Conservation (phyloP, 2,797 vertebrate genomes). For the Clarias pachynema region DNA sequence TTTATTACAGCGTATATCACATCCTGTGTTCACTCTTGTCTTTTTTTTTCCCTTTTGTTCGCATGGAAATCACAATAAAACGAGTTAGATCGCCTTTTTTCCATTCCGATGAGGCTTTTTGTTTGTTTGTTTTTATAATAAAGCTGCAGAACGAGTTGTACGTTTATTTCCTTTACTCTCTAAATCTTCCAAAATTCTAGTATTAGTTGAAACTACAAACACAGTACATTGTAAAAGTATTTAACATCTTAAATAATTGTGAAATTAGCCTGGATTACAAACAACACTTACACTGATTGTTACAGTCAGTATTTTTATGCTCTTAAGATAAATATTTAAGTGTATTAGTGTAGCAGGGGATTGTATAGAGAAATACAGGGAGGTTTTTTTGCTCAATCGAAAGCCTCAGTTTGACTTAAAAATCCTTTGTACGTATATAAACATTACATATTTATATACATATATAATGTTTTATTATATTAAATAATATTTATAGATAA, state of each 20-base stretch:
- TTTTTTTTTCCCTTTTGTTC: neutral
- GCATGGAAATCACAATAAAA: neutral
- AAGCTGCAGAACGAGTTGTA: conserved; percentile 13
- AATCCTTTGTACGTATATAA: too few relatives aligned
- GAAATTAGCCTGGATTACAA: neutral
- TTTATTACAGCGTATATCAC: neutral
- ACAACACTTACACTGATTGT: neutral
- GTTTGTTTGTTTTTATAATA: neutral
- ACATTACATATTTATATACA: too few relatives aligned
- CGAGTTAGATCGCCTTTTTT: conserved; percentile 13
- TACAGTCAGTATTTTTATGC: neutral
- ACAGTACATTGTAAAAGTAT: neutral
- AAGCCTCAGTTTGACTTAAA: too few relatives aligned
- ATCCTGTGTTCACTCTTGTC: neutral
- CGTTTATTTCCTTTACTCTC: neutral
- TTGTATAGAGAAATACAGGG: too few relatives aligned
- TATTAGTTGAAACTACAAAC: neutral
- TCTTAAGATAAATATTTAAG: neutral
- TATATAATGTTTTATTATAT: too few relatives aligned
- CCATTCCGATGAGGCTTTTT: neutral
- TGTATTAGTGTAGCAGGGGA: too few relatives aligned
- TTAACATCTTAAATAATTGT: neutral
- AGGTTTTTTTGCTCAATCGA: too few relatives aligned
- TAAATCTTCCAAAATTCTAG: neutral
- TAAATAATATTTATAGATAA: too few relatives aligned